Evolutionary conservation across 2,888 invertebrate genomes (phyloP).

Genomic region (Pseudeuparius sepicola): DNA sequence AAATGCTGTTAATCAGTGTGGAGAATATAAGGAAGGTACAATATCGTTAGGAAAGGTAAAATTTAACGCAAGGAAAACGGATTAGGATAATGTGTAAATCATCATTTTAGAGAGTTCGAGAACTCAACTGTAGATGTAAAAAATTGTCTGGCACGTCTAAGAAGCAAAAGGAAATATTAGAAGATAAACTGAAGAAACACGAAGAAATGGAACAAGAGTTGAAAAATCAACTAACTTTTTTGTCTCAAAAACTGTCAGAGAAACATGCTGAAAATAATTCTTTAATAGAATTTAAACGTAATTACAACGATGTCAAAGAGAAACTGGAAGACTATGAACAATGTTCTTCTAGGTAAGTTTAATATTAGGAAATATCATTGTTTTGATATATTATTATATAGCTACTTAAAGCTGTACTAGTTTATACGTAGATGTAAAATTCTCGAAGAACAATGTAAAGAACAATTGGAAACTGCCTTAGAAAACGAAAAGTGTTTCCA

Average conservation of each 20-base stretch:
- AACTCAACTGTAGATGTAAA: conserved; percentile 21
- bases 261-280: conserved; percentile 13
- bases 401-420: background rate
- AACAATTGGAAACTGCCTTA: conserved; percentile 17
- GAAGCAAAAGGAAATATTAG: conserved; percentile 21
- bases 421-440: conserved; percentile 18
- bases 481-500: conserved; percentile 20
- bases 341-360: conserved; percentile 19
- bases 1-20: conserved; percentile 16
- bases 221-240: conserved; percentile 18
- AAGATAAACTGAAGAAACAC: conserved; percentile 17
- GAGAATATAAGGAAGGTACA: conserved; percentile 20
- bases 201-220: conserved; percentile 18
- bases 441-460: conserved; percentile 23
- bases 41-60: conserved; percentile 21
- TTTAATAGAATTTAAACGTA: conserved; percentile 15
- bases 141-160: conserved; percentile 19
- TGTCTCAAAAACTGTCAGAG: conserved; percentile 19
- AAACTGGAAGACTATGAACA: conserved; percentile 21
- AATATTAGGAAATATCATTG: background rate
- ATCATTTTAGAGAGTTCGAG: conserved; percentile 21
- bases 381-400: background rate
- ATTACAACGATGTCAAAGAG: conserved; percentile 18
- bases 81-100: too few relatives aligned
- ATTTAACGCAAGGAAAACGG: too few relatives aligned